Percentiles rank a stretch among this genome's conserved stretches.
phyloP scores from a whole-genome alignment of 2,797 vertebrate genomes.

The Chiloscyllium punctatum region DNA sequence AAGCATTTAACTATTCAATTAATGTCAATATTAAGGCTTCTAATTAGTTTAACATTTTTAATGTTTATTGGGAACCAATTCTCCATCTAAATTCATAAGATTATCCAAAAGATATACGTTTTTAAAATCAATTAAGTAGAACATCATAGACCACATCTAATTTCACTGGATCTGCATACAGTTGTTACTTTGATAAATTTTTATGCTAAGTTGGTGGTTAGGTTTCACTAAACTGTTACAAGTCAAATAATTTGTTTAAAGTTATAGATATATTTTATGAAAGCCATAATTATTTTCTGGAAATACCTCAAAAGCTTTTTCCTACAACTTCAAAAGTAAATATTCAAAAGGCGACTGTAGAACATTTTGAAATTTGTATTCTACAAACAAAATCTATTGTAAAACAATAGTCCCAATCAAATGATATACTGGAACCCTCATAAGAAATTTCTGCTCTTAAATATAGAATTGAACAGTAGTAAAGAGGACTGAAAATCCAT shows the following conservation, averaged over 20 bases:
- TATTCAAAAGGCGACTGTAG: neutral
- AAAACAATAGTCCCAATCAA: neutral
- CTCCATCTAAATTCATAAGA: neutral
- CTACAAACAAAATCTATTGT: neutral
- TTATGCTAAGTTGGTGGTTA: neutral
- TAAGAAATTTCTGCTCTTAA: neutral
- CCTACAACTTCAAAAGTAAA: neutral
- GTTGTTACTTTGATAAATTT: neutral
- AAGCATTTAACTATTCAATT: slow-evolving; percentile 6
- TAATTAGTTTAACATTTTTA: neutral
- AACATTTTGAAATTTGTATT: neutral
- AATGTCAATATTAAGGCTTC: neutral
- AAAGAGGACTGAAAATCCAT: neutral
- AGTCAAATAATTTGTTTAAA: neutral
- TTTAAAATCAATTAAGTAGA: neutral
- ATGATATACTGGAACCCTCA: neutral
- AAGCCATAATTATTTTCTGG: neutral
- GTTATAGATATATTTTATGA: neutral
- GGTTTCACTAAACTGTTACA: neutral
- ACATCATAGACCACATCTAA: neutral
- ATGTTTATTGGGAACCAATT: neutral
- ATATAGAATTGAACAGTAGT: neutral
- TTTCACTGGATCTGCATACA: neutral
- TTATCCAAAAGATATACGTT: neutral
- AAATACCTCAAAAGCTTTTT: neutral